phyloP scores from a whole-genome alignment of 2,797 vertebrate genomes.

The Aselliscus stoliczkanus region DNA sequence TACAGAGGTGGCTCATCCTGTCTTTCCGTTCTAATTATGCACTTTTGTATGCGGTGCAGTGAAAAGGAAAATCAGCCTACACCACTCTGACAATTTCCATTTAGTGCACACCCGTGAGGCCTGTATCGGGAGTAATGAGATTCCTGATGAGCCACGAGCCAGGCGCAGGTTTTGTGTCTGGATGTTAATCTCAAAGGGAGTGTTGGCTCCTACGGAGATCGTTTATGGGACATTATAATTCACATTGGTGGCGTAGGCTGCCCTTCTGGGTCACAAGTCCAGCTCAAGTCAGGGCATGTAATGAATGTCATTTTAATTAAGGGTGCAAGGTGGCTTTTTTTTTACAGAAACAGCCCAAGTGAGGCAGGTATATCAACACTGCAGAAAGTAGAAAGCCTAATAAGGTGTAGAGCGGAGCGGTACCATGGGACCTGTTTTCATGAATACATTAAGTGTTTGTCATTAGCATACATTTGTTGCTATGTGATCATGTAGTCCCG shows the following conservation, averaged over 20 bases:
- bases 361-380: background rate
- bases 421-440: background rate
- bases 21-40: slow-evolving; percentile 31
- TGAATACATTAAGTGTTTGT: background rate
- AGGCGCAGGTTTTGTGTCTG: background rate
- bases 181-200: background rate
- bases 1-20: background rate
- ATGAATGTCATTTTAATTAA: background rate
- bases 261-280: background rate
- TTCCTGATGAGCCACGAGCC: background rate
- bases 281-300: background rate
- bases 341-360: background rate
- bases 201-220: background rate
- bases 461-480: slow-evolving; percentile 30
- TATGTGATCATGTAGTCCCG: background rate
- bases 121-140: slow-evolving; percentile 43
- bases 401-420: background rate
- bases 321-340: background rate
- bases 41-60: slow-evolving; percentile 36
- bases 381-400: background rate
- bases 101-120: slow-evolving; percentile 10
- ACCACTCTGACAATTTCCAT: slow-evolving; percentile 26
- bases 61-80: slow-evolving; percentile 42
- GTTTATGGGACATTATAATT: background rate
- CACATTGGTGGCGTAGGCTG: accelerated